Percentiles rank a stretch among this genome's conserved stretches.
Conservation (phyloP, 2,113 vertebrate species). For the Myotis davidii region DNA sequence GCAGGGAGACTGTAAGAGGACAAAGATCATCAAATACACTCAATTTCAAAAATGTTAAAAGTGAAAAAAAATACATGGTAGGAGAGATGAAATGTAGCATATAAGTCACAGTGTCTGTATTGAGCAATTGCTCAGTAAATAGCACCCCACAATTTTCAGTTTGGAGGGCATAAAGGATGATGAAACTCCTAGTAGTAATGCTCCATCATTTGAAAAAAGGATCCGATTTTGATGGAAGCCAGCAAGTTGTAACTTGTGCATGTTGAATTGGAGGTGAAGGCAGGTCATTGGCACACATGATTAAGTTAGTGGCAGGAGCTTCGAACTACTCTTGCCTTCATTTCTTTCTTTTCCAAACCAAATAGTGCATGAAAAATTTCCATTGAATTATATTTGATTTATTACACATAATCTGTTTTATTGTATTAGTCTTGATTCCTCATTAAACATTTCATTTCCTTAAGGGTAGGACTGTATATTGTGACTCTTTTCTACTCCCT, state of each 20-base stretch:
- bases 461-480: neutral
- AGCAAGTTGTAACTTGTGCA: neutral
- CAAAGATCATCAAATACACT: neutral
- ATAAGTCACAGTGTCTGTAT: neutral
- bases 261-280: neutral
- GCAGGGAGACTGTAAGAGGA: neutral
- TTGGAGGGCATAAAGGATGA: neutral
- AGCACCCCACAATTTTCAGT: neutral
- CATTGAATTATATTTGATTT: neutral
- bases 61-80: neutral
- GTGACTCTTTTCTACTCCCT: neutral
- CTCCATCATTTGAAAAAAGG: neutral
- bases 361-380: neutral
- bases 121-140: neutral
- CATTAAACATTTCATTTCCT: constrained; percentile 13
- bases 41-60: neutral
- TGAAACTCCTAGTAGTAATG: neutral
- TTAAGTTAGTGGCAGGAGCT: neutral
- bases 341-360: constrained; percentile 6
- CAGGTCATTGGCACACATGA: neutral
- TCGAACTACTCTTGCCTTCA: constrained; percentile 18
- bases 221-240: neutral
- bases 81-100: neutral
- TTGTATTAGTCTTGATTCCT: neutral
- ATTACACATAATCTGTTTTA: constrained; percentile 32